Conservation (phyloP, 2,888 invertebrate genomes). For the Hipparchia sbordonii region DNA sequence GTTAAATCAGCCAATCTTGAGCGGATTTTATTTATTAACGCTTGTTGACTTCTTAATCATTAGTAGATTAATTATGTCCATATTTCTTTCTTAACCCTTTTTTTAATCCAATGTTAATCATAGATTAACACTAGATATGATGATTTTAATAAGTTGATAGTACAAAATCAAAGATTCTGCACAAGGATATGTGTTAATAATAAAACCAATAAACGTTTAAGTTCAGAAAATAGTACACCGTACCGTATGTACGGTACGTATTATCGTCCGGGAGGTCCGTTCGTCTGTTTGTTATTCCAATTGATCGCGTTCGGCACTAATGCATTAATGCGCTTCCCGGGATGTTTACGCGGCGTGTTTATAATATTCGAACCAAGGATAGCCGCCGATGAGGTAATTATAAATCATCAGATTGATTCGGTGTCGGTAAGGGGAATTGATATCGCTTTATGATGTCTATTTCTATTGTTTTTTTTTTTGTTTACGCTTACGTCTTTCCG, state of each 20-base stretch:
- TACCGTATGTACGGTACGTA: not conserved
- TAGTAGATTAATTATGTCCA: no score
- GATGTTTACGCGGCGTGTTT: conserved; percentile 46
- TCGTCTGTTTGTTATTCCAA: conserved; percentile 53
- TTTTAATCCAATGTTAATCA: no score
- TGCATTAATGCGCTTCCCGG: conserved; percentile 59
- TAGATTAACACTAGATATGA: no score
- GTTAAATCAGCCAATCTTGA: no score
- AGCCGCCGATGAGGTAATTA: conserved; percentile 37
- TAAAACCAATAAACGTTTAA: conserved; percentile 2
- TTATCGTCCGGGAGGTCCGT: conserved; percentile 41
- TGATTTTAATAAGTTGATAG: not conserved
- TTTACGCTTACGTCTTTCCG: not conserved
- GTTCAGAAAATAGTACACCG: conserved; percentile 3
- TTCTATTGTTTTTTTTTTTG: not conserved
- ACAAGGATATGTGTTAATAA: not conserved
- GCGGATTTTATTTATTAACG: no score
- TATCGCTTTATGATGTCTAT: conserved; percentile 19
- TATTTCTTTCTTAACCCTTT: no score
- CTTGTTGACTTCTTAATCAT: no score
- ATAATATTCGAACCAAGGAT: conserved; percentile 26
- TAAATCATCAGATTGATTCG: conserved; percentile 35
- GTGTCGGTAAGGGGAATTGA: conserved; percentile 12
- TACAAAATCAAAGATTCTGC: not conserved
- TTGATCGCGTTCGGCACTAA: conserved; percentile 50